Conservation (phyloP, 2,113 vertebrate genomes). For the Erythrolamprus reginae region DNA sequence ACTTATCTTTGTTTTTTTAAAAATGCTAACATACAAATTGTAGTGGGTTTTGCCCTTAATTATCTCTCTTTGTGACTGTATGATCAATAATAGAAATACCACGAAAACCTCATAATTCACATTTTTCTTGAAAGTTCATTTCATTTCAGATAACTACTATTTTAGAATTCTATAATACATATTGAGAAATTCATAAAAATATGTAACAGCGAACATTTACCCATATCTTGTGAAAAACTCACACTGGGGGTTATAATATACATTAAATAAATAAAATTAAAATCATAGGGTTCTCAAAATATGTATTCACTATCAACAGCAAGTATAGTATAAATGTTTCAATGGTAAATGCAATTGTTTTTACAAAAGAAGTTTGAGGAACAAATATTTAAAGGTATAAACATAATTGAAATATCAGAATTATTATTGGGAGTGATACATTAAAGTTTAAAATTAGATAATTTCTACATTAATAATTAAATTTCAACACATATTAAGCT, state of each 20-base stretch:
- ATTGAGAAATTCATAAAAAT: not conserved
- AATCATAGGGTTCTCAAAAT: not conserved
- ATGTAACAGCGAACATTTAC: slow-evolving; percentile 1
- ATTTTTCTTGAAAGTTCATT: not conserved
- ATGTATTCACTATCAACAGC: not conserved
- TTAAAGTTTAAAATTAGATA: slow-evolving; percentile 1
- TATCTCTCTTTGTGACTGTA: not conserved
- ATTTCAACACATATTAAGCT: not conserved
- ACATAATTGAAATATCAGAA: not conserved
- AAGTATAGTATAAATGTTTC: slow-evolving; percentile 12
- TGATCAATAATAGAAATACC: not conserved
- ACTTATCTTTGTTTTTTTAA: not conserved
- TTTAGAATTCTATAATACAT: accelerated
- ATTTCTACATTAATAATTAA: not conserved
- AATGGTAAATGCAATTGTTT: not conserved
- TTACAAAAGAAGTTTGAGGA: not conserved
- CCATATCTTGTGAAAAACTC: not conserved
- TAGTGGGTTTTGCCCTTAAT: not conserved
- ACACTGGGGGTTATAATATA: not conserved
- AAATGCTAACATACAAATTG: not conserved
- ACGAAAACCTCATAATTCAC: not conserved
- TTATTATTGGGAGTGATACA: not conserved
- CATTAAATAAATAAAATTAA: not conserved
- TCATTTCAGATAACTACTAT: not conserved
- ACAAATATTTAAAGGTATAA: not conserved